Evolutionary conservation across 2,797 vertebrate species (phyloP).

Genomic region (Adelosebastes latens): DNA sequence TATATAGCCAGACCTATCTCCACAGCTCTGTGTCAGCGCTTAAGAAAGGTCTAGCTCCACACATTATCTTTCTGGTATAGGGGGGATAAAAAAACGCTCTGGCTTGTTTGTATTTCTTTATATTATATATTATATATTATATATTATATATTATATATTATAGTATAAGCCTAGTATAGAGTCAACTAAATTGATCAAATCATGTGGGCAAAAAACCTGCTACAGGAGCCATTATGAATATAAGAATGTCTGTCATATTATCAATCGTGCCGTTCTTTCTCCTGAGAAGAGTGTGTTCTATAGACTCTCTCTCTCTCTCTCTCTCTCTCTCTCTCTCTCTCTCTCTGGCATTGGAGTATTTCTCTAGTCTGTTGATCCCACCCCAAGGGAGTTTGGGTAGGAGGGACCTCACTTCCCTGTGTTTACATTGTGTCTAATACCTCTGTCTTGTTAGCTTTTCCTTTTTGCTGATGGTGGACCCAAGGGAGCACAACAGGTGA

Average conservation of each 20-base stretch:
- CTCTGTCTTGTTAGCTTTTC: slow-evolving; percentile 45
- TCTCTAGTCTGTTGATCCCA: slow-evolving; percentile 9
- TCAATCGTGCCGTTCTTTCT: background rate
- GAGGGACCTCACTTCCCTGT: slow-evolving; percentile 24
- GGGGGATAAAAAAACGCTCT: no score
- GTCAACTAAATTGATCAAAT: background rate
- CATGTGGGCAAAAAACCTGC: background rate
- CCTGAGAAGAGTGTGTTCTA: background rate
- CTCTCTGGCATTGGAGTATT: background rate
- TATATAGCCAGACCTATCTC: no score
- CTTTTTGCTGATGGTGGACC: slow-evolving; percentile 46
- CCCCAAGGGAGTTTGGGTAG: slow-evolving; percentile 38
- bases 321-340: no score
- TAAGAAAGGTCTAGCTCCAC: no score
- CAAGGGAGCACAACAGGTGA: slow-evolving; percentile 48
- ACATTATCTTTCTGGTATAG: no score
- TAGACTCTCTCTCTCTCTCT: background rate
- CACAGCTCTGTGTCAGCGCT: no score
- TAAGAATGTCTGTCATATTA: background rate
- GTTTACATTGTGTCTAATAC: slow-evolving; percentile 42
- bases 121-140: no score
- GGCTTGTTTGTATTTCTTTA: no score
- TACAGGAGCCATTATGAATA: background rate
- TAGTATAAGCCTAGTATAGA: no score
- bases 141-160: no score